Conservation (phyloP, 2,888 invertebrate genomes). For the Sipha maydis region DNA sequence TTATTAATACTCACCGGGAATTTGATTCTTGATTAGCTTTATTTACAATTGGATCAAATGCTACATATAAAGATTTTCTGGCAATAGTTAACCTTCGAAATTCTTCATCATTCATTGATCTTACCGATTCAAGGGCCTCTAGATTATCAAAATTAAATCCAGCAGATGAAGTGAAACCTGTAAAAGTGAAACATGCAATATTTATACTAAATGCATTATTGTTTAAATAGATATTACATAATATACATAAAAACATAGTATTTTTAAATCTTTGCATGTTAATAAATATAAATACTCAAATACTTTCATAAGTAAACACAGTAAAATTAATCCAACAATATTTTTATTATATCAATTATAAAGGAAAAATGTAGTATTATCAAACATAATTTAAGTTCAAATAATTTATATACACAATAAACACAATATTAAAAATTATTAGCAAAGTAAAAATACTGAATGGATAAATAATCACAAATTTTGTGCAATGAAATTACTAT, state of each 20-base stretch:
- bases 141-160: constrained; percentile 53
- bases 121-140: constrained; percentile 57
- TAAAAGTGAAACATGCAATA: background rate
- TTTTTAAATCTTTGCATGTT: background rate
- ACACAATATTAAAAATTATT: background rate
- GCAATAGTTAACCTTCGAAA: constrained; percentile 56
- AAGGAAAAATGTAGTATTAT: no score
- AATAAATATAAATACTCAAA: background rate
- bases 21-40: constrained; percentile 50
- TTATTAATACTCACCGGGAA: constrained; percentile 44
- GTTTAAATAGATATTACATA: background rate
- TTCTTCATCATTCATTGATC: constrained; percentile 56
- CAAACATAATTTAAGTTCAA: no score
- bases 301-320: background rate
- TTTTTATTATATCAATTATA: background rate
- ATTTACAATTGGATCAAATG: constrained; percentile 55
- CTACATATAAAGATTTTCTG: constrained; percentile 54
- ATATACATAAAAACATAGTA: background rate
- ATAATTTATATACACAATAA: no score
- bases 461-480: background rate
- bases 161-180: constrained; percentile 44
- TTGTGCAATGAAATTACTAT: background rate
- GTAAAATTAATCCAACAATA: background rate
- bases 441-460: background rate
- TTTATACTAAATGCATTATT: background rate